These are phyloP conservation scores for Syritta pipiens DNA, from an alignment of 2,888 invertebrate species.

Conservation along the genomic window DNA sequence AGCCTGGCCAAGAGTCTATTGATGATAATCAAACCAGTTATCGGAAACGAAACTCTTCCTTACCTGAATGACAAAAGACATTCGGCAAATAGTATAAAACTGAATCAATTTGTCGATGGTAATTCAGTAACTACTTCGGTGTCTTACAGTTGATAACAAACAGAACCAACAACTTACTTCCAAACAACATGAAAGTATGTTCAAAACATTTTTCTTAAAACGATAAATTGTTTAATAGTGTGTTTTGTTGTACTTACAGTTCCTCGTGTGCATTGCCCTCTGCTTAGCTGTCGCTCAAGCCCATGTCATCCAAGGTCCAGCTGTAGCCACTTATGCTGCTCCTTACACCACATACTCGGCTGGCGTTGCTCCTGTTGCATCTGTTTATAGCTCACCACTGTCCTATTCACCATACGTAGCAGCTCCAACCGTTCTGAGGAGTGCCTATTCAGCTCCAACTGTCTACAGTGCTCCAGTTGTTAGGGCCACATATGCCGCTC, in stretches of 20 bases:
- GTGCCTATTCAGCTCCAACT: constrained; percentile 19
- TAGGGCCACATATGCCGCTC: constrained; percentile 13
- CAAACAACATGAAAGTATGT: constrained; percentile 27
- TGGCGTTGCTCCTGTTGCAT: constrained; percentile 42
- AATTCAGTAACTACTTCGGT: constrained; percentile 14
- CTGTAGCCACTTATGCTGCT: constrained; percentile 15
- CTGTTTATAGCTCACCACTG: constrained; percentile 35
- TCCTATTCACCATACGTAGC: constrained; percentile 20
- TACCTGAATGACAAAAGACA: too few species aligned
- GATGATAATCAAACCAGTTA: too few species aligned
- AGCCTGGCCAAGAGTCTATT: too few species aligned
- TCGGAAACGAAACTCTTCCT: too few species aligned
- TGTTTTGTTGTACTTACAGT: background rate
- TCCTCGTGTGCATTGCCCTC: constrained; percentile 38
- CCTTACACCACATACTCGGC: constrained; percentile 28
- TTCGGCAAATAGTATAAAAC: constrained; percentile 35
- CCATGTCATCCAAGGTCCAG: constrained; percentile 29
- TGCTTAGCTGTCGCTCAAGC: constrained; percentile 48
- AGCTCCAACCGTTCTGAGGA: constrained; percentile 30
- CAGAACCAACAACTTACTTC: background rate
- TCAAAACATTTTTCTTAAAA: background rate
- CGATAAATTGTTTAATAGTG: too few species aligned
- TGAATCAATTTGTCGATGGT: background rate
- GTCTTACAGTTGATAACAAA: background rate
- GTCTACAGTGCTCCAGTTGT: constrained; percentile 20